Conservation (phyloP, 2,797 vertebrate genomes). For the Dallia pectoralis region DNA sequence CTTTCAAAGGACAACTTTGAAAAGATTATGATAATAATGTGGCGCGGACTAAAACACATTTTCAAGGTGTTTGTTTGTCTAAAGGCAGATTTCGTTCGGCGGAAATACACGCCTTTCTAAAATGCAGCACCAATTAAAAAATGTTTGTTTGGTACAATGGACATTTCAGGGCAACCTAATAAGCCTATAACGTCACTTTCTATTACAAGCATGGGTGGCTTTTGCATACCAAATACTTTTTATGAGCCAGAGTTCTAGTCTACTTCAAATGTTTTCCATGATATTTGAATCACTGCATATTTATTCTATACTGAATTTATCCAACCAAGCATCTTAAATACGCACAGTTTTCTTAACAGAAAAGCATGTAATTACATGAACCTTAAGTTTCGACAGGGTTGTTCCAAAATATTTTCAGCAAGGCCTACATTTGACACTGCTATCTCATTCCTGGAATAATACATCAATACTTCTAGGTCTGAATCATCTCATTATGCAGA, state of each 20-base stretch:
- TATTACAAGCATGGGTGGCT: conserved; percentile 13
- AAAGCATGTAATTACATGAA: no score
- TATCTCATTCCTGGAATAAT: conserved; percentile 37
- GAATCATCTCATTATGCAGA: background rate
- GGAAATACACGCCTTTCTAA: background rate
- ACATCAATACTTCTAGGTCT: conserved; percentile 14
- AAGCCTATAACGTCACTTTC: background rate
- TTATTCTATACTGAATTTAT: background rate
- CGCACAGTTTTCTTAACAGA: no score
- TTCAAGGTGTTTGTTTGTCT: background rate
- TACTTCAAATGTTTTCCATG: no score
- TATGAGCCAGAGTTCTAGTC: background rate
- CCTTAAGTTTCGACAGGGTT: no score
- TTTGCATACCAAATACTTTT: conserved; percentile 13
- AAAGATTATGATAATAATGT: conserved; percentile 5
- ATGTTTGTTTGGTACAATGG: background rate
- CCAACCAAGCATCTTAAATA: background rate
- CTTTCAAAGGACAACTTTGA: conserved; percentile 7
- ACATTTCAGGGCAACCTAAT: background rate
- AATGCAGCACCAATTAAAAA: background rate
- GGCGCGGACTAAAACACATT: conserved; percentile 4
- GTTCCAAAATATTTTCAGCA: no score
- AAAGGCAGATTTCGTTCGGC: background rate
- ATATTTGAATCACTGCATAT: background rate
- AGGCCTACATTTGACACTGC: conserved; percentile 22